These are phyloP conservation scores for Stercorarius parasiticus DNA, from an alignment of 2,113 vertebrate species.

Conservation along the genomic window DNA sequence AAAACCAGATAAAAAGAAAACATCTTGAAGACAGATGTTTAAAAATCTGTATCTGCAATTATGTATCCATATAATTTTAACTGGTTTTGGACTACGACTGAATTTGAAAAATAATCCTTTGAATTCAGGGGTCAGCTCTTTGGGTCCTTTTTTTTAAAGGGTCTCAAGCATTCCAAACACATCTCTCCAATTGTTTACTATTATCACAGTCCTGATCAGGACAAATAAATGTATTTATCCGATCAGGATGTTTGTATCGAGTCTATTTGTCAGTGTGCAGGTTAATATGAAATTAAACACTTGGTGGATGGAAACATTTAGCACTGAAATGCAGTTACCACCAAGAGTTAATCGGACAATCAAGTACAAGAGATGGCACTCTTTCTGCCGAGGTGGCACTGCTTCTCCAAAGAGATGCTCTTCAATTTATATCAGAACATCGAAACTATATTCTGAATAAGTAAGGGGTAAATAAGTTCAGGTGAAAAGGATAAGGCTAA, in stretches of 20 bases:
- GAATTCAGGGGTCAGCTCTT: neutral
- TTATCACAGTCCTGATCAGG: neutral
- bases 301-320: neutral
- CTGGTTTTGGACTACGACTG: neutral
- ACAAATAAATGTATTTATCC: neutral
- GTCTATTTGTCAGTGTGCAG: neutral
- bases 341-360: neutral
- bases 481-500: neutral
- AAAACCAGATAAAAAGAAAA: neutral
- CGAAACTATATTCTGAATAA: neutral
- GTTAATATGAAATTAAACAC: conserved; percentile 3
- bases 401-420: neutral
- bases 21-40: neutral
- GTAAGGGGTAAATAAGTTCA: neutral
- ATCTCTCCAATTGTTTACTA: neutral
- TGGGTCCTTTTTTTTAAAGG: neutral
- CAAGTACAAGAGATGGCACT: neutral
- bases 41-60: neutral
- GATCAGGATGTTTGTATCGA: neutral
- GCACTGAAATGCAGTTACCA: neutral
- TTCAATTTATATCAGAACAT: neutral
- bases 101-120: neutral
- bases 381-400: neutral
- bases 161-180: neutral
- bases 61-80: neutral